A percentile compares a stretch with the other conserved stretches of the same genome.
phyloP scores from a whole-genome alignment of 2,797 vertebrate genomes.

The Rhinogobio ventralis region DNA sequence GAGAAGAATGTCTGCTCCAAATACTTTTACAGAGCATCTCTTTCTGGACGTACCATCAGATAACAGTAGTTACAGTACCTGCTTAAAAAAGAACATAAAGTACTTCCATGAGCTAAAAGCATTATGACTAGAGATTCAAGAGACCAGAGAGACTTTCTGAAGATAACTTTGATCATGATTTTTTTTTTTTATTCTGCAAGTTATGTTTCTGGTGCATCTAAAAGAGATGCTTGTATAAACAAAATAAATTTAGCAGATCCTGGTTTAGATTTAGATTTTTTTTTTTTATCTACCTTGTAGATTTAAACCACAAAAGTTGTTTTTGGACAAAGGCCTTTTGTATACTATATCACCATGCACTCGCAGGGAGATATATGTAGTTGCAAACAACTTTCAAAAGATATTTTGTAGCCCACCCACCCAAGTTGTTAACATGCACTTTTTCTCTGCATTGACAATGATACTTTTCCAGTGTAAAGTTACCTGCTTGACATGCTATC shows the following conservation, averaged over 20 bases:
- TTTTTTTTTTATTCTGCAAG: no score
- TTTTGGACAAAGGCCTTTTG: constrained; percentile 7
- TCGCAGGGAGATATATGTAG: constrained; percentile 13
- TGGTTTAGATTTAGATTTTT: not conserved
- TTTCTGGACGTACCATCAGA: constrained; percentile 59
- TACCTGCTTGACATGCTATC: constrained; percentile 53
- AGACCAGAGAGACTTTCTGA: no score
- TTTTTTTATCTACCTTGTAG: not conserved
- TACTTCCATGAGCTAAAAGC: no score
- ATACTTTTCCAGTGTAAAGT: constrained; percentile 30
- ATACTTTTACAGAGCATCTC: constrained; percentile 63
- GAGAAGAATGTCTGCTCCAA: constrained; percentile 69
- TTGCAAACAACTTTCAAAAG: constrained; percentile 40
- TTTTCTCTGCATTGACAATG: constrained; percentile 23
- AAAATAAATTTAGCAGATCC: not conserved
- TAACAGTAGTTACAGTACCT: no score
- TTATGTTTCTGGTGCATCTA: no score
- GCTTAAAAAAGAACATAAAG: no score
- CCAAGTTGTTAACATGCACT: constrained; percentile 41
- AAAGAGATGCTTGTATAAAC: no score
- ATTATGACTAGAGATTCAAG: no score
- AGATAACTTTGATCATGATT: no score
- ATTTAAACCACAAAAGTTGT: not conserved
- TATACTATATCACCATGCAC: constrained; percentile 12
- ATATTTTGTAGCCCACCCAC: constrained; percentile 42